Conservation (phyloP, 2,797 vertebrate genomes). For the Myotis vivesi region DNA sequence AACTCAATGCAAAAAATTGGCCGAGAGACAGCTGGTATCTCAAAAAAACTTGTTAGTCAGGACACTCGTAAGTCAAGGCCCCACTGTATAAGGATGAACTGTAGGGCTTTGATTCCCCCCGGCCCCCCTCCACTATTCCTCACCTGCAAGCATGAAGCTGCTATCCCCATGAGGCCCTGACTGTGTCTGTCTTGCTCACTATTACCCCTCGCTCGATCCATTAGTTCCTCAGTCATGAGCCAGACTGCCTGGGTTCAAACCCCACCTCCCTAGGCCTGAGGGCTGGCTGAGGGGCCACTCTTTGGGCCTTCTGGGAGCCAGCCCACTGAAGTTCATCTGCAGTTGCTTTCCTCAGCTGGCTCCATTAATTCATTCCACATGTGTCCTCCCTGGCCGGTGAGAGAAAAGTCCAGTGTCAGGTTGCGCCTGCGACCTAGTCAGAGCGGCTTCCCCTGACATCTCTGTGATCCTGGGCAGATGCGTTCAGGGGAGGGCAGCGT, state of each 20-base stretch:
- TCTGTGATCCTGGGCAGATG: conserved; percentile 55
- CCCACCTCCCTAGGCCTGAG: neutral
- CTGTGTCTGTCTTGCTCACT: neutral
- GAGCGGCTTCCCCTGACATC: conserved; percentile 63
- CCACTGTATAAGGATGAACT: neutral
- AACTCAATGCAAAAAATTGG: too few relatives aligned
- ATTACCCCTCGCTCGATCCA: neutral
- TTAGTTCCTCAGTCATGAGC: neutral
- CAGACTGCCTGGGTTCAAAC: neutral
- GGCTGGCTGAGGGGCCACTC: neutral
- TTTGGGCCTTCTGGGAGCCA: neutral
- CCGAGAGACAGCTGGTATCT: too few relatives aligned
- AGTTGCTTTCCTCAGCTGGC: neutral
- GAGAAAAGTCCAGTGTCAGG: conserved; percentile 58
- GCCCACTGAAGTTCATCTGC: neutral
- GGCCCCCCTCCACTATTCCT: neutral
- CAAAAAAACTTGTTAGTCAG: too few relatives aligned
- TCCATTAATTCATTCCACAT: conserved; percentile 75
- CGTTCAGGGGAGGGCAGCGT: conserved; percentile 59
- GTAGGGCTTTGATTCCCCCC: neutral
- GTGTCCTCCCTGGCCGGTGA: conserved; percentile 51
- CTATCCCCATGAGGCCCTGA: neutral
- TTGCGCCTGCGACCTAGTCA: conserved; percentile 56
- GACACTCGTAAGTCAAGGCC: too few relatives aligned
- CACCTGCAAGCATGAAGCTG: neutral